These are phyloP conservation scores for Scarus forsteni DNA, from an alignment of 2,797 vertebrate genomes.

Conservation along the genomic window DNA sequence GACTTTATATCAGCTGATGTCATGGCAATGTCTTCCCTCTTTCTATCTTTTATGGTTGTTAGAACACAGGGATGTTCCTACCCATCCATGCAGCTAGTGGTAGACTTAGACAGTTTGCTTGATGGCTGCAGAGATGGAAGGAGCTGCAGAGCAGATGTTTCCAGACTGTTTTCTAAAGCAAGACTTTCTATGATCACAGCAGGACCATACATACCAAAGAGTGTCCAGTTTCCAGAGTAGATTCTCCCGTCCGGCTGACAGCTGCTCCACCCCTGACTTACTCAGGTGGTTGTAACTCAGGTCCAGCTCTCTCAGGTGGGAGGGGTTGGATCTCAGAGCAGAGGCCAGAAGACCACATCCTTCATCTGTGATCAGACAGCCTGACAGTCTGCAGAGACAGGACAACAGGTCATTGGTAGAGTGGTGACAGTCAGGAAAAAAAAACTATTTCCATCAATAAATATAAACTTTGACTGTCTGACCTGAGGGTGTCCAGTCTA, in stretches of 20 bases:
- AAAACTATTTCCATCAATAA: too few species aligned
- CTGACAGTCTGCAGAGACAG: neutral
- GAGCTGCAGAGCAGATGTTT: too few species aligned
- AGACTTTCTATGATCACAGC: too few species aligned
- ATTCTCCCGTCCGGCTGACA: neutral
- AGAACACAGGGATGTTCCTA: too few species aligned
- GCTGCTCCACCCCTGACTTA: neutral
- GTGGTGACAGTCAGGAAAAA: too few species aligned
- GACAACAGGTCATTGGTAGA: neutral
- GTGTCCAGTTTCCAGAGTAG: neutral
- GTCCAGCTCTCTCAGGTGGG: constrained; percentile 10
- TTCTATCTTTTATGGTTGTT: too few species aligned
- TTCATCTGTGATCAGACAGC: constrained; percentile 11
- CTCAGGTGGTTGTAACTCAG: constrained; percentile 10
- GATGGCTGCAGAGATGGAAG: too few species aligned
- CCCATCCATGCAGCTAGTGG: too few species aligned
- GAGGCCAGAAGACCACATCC: constrained; percentile 6
- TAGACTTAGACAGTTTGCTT: too few species aligned
- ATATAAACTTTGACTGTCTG: neutral
- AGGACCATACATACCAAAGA: neutral
- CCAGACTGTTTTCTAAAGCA: too few species aligned
- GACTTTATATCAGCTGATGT: too few species aligned
- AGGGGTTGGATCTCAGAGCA: constrained; percentile 2
- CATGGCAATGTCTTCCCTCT: too few species aligned
- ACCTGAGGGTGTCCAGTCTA: neutral